Evolutionary conservation across 2,113 vertebrate genomes (phyloP), one percentile per base, ranked within the genome.

Genomic region (Sprattus sprattus): DNA sequence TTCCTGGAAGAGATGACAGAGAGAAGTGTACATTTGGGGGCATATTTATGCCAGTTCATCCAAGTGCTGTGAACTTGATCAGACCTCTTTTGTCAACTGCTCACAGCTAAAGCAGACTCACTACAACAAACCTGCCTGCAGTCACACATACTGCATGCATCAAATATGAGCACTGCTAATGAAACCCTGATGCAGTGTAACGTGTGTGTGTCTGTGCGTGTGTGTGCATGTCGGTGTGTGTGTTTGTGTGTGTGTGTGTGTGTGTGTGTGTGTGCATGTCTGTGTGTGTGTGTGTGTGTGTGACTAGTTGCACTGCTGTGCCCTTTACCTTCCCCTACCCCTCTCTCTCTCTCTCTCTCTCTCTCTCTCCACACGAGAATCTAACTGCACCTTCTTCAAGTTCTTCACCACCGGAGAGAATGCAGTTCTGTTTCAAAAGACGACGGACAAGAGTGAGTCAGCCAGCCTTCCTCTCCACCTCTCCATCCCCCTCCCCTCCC

Each of bases 311-410:
- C 71, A 78, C 71, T 78, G 71, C 71, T 78, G 28, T 78, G 45
- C 18, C 8, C 81, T 82, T 52, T 44, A 45, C 80, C 45, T 39
- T 39, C 39, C 39, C 39, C 39, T 39, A 39, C 39, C 39, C 39
- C 39, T 39, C 39, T n/a, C 54, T 50, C 20, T 46, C 18, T 86
- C 67, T 13, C 10, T 13, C 67, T 75, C 10, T 75, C 67, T 75
- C 67, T 39, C 85, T 87, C 86, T 83, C 10, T 82, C 85, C 25
- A 67, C 86, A 78, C 39, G 91, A 97, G 97, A 95, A 90, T 94
- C 96, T 39, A 97, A 97, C 92, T 97, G 97, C 90, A 96, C 95
- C 86, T 97, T 95, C 89, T 97, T 97, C 93, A 97, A 96, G 93
- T 97, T 97, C 89, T 97, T 97, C 90, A 97, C 96, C 85, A 97